Base-by-base conservation (phyloP, 35 echinoderm and acorn worm species). In the Heliocidaris erythrogramma region DNA sequence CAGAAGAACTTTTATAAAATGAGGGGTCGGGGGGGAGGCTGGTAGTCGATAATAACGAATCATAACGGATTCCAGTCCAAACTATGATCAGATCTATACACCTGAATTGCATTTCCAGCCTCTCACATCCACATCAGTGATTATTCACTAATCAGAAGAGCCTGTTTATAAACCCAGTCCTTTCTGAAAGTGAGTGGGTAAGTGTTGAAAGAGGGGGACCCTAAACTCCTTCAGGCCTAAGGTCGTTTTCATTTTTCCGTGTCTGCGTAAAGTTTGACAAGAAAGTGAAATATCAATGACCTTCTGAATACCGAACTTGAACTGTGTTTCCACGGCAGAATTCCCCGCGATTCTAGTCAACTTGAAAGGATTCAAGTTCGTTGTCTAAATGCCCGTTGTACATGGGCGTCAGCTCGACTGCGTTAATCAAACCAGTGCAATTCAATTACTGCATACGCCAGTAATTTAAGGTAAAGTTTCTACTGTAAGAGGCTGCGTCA, bases 271-370 rank as follows among this genome's bases (percentile, higher is more conserved):
- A 78, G 65, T 27, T 78, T 78, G 65, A 78, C 65, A 78, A 78
- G 65, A 78, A 78, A 78, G 65, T 78, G 65, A 78, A 78, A 78
- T 78, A 78, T 27, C 65, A 78, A 78, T n/a, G 65, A 78, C 65
- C 65, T 78, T 24, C 65, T 78, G 65, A 78, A 27, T n/a, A 24
- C 21, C 65, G 65, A 78, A 78, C 65, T 78, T 78, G 65, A n/a
- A 78, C 65, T 18, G 65, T 78, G 65, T 78, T 78, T n/a, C 27
- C 65, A 78, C 65, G 65, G 65, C 65, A 5, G 65, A 21, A 78
- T 78, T 56, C 52, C 2, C 52, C 14, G 52, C 10, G 9, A 56
- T 10, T 56, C 1, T 56, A 56, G 10, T 56, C 52, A 56, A 11
- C 49, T 52, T 52, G 7, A 52, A 13, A 10, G 49, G 49, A 52